Evolutionary conservation across 2,888 invertebrate genomes (phyloP).

Genomic region (Dione juno): DNA sequence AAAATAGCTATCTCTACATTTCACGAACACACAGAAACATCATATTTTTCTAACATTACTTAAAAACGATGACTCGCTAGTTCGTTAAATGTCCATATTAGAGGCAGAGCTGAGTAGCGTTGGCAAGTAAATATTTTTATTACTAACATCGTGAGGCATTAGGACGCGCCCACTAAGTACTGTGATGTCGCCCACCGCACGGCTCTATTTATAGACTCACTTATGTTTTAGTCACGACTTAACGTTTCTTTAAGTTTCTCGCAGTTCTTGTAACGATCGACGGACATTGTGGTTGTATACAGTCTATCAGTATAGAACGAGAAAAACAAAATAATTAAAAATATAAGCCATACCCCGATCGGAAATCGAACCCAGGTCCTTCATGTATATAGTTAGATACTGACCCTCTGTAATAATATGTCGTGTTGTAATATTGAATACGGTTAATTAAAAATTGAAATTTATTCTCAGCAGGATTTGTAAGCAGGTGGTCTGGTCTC

Average conservation of each 20-base stretch:
- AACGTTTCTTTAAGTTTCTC: not conserved
- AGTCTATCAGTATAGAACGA: no score
- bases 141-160: slow-evolving; percentile 3
- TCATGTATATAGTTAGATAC: no score
- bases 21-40: not conserved
- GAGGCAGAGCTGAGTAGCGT: not conserved
- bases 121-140: slow-evolving; percentile 24
- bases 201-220: not conserved
- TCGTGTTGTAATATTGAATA: no score
- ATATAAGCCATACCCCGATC: no score
- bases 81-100: not conserved
- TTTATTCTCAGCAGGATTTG: no score
- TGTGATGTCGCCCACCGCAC: not conserved
- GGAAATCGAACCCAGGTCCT: no score
- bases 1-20: not conserved
- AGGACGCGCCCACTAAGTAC: slow-evolving; percentile 9
- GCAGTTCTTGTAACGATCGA: no score
- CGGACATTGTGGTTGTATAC: no score
- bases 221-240: not conserved
- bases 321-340: no score
- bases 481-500: no score
- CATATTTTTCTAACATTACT: slow-evolving; percentile 3
- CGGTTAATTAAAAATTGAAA: no score
- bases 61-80: slow-evolving; percentile 22
- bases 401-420: no score